Percentiles rank a stretch among this genome's conserved stretches.
These are phyloP conservation scores for Pardalotus punctatus DNA, from an alignment of 2,113 vertebrate species.

Conservation along the genomic window DNA sequence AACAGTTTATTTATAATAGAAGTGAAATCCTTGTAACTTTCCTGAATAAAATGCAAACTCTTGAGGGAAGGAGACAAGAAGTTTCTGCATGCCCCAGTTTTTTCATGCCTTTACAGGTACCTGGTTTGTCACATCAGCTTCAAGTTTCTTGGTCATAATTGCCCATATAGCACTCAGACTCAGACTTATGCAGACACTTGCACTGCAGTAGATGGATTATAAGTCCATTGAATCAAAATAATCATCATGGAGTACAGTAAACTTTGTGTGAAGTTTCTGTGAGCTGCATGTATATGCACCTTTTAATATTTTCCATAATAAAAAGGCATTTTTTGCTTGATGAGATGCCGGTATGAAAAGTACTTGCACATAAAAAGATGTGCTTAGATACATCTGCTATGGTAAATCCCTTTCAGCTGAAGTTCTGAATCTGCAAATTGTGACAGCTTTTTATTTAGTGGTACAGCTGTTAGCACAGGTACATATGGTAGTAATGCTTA, in stretches of 20 bases:
- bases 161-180: background rate
- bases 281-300: constrained; percentile 10
- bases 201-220: background rate
- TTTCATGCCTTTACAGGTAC: background rate
- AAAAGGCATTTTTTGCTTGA: constrained; percentile 21
- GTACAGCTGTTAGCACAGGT: constrained; percentile 24
- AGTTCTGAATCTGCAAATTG: constrained; percentile 63
- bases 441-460: constrained; percentile 60
- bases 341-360: background rate
- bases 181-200: background rate
- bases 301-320: constrained; percentile 40
- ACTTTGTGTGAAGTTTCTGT: background rate
- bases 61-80: background rate
- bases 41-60: background rate
- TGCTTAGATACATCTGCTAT: background rate
- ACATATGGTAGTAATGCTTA: constrained; percentile 10
- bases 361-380: constrained; percentile 23
- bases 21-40: background rate
- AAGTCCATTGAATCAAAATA: constrained; percentile 25
- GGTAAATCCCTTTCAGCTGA: constrained; percentile 49
- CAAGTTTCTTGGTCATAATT: background rate
- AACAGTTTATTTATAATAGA: background rate
- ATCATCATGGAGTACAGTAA: background rate
- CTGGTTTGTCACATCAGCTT: constrained; percentile 18
- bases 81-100: background rate